Base-by-base conservation (phyloP, 2,797 vertebrate species). In the Aplochiton taeniatus region DNA sequence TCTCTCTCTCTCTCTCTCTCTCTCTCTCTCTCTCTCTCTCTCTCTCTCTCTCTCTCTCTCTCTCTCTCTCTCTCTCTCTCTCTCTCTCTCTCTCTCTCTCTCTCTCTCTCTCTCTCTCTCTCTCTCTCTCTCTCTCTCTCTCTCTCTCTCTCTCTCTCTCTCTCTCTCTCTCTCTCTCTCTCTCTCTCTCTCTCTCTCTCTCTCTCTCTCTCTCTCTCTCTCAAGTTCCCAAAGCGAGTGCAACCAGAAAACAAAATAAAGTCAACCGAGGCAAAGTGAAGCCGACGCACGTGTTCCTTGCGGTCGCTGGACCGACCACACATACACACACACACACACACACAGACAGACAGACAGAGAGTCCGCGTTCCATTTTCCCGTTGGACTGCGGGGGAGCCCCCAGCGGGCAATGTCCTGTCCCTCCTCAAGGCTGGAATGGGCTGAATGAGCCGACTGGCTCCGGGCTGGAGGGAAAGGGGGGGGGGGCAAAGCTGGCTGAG, bases 341-440 rank as follows among this genome's bases (percentile, higher is more conserved):
- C n/a, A n/a, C n/a, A n/a, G n/a, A n/a, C n/a, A n/a, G n/a, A n/a
- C n/a, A n/a, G n/a, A n/a, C 83, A 75, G 64, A 62, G 20, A 80
- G 72, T 76, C 77, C 77, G 68, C 74, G 77, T 82, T 73, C 62
- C 6, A 51, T 83, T 75, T 80, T 80, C 72, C 54, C 63, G 12
- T 66, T 42, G 60, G 75, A 44, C 74, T 77, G 74, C 70, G 49
- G 66, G 50, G 52, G 68, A 16, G 69, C 87, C 86, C 82, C 79
- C 83, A 83, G 69, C 71, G 68, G 81, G 85, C 67, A 72, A 82
- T 65, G 31, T 82, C 80, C 70, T 46, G 58, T 84, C 77, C 74
- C 79, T 80, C 77, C 78, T 70, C 77, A 88, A 91, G 89, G 85
- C 90, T 92, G 90, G 89, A 91, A 90, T 89, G 88, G 82, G 85